Evolutionary conservation across 2,113 vertebrate species (phyloP).

Genomic region (Eclectus roratus): DNA sequence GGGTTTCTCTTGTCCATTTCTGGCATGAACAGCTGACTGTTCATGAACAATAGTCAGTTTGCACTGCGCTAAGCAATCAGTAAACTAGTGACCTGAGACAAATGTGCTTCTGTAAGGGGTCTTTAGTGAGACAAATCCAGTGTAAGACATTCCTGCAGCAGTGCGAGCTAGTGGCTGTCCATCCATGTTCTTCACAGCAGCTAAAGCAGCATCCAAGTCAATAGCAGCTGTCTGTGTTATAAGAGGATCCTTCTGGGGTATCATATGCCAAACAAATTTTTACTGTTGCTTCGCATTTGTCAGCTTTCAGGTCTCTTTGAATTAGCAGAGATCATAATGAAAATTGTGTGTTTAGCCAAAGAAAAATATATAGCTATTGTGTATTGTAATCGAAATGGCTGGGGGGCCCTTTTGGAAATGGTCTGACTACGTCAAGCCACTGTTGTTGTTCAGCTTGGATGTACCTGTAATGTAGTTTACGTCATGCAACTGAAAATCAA

Average conservation of each 20-base stretch:
- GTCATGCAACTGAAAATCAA: slow-evolving; percentile 50
- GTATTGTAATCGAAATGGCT: not conserved
- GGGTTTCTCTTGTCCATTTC: not conserved
- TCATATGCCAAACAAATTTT: not conserved
- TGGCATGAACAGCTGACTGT: not conserved
- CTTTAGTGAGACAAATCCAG: not conserved
- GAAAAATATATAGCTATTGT: not conserved
- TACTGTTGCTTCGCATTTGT: not conserved
- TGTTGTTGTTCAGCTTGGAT: slow-evolving; percentile 50
- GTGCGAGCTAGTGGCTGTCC: not conserved
- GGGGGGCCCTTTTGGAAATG: not conserved
- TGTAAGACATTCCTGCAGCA: slow-evolving; percentile 3
- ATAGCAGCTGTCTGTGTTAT: slow-evolving; percentile 1
- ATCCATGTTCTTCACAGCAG: slow-evolving; percentile 20
- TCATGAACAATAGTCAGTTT: not conserved
- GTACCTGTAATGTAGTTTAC: slow-evolving; percentile 30
- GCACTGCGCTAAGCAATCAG: not conserved
- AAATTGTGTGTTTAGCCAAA: not conserved
- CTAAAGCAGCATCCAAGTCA: slow-evolving; percentile 27
- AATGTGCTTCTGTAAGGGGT: not conserved
- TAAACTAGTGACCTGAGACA: not conserved
- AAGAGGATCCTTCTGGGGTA: not conserved
- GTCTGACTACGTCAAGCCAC: not conserved
- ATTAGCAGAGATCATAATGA: not conserved
- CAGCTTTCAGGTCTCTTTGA: not conserved